These are phyloP conservation scores for Acanthochromis polyacanthus DNA, from an alignment of 2,113 vertebrate genomes.

Conservation along the genomic window DNA sequence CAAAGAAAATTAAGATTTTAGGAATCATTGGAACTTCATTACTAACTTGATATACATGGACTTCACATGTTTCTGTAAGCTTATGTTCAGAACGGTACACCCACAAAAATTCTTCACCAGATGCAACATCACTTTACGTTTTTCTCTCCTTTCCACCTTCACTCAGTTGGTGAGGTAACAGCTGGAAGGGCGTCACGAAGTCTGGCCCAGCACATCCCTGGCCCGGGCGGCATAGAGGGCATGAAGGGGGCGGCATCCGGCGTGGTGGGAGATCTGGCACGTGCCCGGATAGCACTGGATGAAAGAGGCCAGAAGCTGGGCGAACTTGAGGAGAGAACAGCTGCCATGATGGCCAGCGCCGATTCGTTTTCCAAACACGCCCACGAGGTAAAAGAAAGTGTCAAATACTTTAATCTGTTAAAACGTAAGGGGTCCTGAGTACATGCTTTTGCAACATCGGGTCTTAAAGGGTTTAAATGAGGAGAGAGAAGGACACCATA, in stretches of 20 bases:
- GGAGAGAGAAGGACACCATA: no score
- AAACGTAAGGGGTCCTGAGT: no score
- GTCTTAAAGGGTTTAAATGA: no score
- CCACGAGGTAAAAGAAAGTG: slow-evolving; percentile 87
- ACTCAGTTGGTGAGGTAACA: slow-evolving; percentile 93
- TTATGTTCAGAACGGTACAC: no score
- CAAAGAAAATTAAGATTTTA: no score
- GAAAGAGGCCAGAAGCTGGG: slow-evolving; percentile 97
- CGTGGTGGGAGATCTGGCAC: slow-evolving; percentile 94
- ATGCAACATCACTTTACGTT: neutral
- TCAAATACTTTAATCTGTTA: neutral
- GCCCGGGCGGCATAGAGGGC: slow-evolving; percentile 95
- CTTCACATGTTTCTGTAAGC: no score
- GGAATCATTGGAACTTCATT: no score
- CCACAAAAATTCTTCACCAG: neutral
- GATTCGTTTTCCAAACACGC: slow-evolving; percentile 98
- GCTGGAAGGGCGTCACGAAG: slow-evolving; percentile 94
- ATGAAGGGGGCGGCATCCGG: slow-evolving; percentile 98
- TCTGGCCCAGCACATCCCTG: slow-evolving; percentile 97
- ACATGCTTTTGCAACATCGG: no score
- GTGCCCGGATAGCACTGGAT: slow-evolving; percentile 95
- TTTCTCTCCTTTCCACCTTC: neutral
- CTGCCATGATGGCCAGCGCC: slow-evolving; percentile 96
- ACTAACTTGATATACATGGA: no score
- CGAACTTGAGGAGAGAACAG: slow-evolving; percentile 95